phyloP scores from a whole-genome alignment of 2,797 vertebrate species.

The Oceanodroma leucorhoa region DNA sequence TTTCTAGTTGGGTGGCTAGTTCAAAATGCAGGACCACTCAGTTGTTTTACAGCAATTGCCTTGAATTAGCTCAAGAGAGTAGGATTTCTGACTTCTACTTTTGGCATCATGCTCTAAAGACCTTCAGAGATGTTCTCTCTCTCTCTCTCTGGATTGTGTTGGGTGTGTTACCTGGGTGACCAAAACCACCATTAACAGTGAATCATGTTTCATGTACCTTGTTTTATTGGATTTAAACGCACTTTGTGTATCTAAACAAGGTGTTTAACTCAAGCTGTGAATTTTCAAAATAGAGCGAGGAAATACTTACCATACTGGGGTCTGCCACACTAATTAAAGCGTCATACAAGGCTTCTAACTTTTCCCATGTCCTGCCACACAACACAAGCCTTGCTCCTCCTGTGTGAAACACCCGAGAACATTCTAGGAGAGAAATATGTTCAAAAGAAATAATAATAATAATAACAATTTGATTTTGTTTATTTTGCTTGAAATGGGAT shows the following conservation, averaged over 20 bases:
- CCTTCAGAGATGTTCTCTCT: not conserved
- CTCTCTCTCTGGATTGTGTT: not conserved
- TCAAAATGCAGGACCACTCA: not conserved
- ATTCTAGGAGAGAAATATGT: conserved; percentile 77
- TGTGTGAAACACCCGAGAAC: conserved; percentile 87
- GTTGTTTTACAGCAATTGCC: not conserved
- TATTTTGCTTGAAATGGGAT: not conserved
- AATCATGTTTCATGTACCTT: not conserved
- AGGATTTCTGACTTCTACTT: not conserved
- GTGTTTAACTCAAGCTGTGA: not conserved
- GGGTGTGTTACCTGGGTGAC: not conserved
- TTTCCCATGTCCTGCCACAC: conserved; percentile 90
- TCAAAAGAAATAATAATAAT: not conserved
- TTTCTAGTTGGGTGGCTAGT: not conserved
- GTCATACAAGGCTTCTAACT: conserved; percentile 87
- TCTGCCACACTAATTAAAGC: conserved; percentile 83
- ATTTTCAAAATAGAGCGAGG: not conserved
- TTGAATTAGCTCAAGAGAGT: not conserved
- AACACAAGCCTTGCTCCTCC: conserved; percentile 90
- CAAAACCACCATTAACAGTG: not conserved
- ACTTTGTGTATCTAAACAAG: not conserved
- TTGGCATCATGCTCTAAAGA: not conserved
- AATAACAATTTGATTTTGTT: not conserved
- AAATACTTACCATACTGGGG: conserved; percentile 82
- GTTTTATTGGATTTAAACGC: not conserved